Conservation (phyloP, 1,140 invertebrate species). For the Papilio aristodemus region DNA sequence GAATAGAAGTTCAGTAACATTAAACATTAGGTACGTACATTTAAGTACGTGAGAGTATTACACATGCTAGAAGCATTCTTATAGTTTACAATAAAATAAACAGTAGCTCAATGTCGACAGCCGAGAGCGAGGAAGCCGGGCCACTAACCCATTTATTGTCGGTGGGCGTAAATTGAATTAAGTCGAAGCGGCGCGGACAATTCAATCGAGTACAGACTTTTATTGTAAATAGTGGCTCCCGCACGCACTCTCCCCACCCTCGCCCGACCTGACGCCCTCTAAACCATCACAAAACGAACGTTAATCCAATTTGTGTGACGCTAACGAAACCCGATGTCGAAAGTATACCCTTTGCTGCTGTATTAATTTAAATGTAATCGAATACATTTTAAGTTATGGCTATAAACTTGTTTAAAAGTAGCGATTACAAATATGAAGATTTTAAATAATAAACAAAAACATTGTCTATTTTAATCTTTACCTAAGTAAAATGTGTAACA, state of each 20-base stretch:
- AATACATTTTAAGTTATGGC: not conserved
- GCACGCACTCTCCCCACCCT: constrained; percentile 34
- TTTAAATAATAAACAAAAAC: too few species aligned
- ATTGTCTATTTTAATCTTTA: too few species aligned
- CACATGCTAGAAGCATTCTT: constrained; percentile 13
- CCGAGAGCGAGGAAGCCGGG: constrained; percentile 55
- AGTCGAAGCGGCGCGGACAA: constrained; percentile 53
- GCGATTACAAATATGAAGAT: too few species aligned
- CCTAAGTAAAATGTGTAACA: too few species aligned
- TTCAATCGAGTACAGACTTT: constrained; percentile 46
- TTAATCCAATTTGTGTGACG: constrained; percentile 45
- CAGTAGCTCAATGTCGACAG: constrained; percentile 10
- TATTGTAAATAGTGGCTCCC: constrained; percentile 41
- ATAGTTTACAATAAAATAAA: constrained; percentile 21
- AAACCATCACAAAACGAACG: constrained; percentile 36
- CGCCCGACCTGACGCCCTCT: constrained; percentile 35
- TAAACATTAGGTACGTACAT: not conserved
- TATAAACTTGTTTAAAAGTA: too few species aligned
- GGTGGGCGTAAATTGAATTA: constrained; percentile 73
- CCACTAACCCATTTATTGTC: constrained; percentile 74
- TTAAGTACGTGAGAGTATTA: not conserved
- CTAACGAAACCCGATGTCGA: not conserved
- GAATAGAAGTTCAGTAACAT: not conserved
- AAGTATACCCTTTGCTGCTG: not conserved
- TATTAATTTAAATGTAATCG: not conserved